Base-by-base conservation (phyloP, 2,797 vertebrate species). In the Buphagus erythrorhynchus region DNA sequence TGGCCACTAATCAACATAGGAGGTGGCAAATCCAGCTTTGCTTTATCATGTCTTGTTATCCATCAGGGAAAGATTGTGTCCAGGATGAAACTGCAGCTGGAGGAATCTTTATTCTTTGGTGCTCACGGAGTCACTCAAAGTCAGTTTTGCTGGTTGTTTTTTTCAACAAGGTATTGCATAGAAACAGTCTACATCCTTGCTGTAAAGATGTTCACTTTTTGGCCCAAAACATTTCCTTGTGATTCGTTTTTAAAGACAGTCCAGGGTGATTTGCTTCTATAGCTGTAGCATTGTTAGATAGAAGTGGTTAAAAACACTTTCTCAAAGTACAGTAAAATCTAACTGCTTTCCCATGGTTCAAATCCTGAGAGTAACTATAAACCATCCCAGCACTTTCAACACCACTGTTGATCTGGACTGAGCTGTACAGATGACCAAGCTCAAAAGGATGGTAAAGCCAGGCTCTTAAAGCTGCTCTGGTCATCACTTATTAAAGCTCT, bases 361-460 rank as follows among this genome's bases (percentile, higher is more conserved):
- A 2, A 77, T 92, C 75, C 84, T 77, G 75, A 74, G 78, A 93
- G 58, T 62, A 87, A 69, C 67, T 72, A 28, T 57, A 94, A 94
- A 94, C 76, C n/a, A 76, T 79, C 67, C 66, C 66, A 81, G 89
- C 38, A 90, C 66, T 95, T 95, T 93, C 87, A 95, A 40, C 82
- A 73, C 73, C 11, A 18, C 20, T 82, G 76, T 57, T 84, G 85
- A 79, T 91, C 72, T 88, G 46, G 35, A 90, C 74, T 86, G 79
- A 91, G 52, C 61, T 87, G 17, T 84, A 73, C 63, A 88, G 91
- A 88, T 92, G 93, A 74, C 69, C 79, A 82, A 75, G 68, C 92
- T 83, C 82, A 52, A 83, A 92, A 76, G 90, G 74, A 73, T 95
- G 93, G 97, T 97, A 90, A 98, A 97, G 55, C 74, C 72, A 65